These are phyloP conservation scores for Heliothis subflexa DNA, from an alignment of 1,140 invertebrate species.

Conservation along the genomic window DNA sequence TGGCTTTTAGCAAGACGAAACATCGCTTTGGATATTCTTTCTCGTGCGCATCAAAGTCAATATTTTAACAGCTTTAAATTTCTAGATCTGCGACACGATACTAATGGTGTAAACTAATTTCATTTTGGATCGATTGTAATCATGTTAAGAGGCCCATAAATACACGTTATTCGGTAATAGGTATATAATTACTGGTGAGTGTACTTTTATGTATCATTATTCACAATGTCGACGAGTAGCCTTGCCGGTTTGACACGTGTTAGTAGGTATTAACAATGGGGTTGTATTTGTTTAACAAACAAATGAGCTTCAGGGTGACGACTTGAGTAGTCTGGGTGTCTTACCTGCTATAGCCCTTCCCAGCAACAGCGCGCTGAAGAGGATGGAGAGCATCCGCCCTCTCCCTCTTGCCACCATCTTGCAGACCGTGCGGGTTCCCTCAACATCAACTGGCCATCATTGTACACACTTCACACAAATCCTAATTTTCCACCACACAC, in stretches of 20 bases:
- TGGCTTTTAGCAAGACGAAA: constrained; percentile 17
- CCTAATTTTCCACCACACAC: background rate
- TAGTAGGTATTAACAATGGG: too few relatives aligned
- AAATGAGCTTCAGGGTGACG: background rate
- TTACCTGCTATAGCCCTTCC: constrained; percentile 80
- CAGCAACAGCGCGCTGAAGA: constrained; percentile 79
- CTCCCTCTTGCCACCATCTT: constrained; percentile 71
- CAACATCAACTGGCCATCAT: constrained; percentile 65
- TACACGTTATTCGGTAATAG: background rate
- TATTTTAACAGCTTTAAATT: constrained; percentile 29
- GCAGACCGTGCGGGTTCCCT: constrained; percentile 44
- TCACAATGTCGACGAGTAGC: background rate
- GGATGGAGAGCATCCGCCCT: constrained; percentile 72
- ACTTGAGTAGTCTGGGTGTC: constrained; percentile 40
- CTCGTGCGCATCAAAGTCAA: background rate
- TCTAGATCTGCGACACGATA: background rate
- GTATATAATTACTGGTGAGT: background rate
- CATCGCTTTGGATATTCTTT: constrained; percentile 33
- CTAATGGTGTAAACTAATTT: background rate
- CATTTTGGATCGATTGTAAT: constrained; percentile 16
- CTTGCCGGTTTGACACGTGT: too few relatives aligned
- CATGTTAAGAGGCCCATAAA: background rate
- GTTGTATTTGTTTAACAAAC: too few relatives aligned
- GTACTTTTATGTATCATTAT: constrained; percentile 3
- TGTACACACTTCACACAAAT: constrained; percentile 25